Percentiles rank a stretch among this genome's conserved stretches.
These are phyloP conservation scores for Daboia siamensis DNA, from an alignment of 2,113 vertebrate genomes.

Conservation along the genomic window DNA sequence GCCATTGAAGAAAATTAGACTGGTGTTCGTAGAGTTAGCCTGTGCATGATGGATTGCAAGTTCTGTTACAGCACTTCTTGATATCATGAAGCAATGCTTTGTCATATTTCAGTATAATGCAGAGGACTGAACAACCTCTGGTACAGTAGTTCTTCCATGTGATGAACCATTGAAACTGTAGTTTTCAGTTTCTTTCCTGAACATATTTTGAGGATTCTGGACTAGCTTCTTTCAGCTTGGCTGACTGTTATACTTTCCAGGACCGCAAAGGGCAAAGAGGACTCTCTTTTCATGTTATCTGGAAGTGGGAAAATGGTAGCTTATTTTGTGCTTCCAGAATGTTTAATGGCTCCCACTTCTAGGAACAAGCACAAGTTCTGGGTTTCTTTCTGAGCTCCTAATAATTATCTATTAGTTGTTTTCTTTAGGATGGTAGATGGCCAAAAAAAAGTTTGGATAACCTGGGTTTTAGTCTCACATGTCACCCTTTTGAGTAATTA, in stretches of 20 bases:
- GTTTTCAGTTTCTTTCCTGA: neutral
- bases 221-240: neutral
- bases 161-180: neutral
- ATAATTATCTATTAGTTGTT: neutral
- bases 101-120: neutral
- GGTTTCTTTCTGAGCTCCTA: neutral
- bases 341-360: neutral
- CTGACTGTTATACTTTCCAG: neutral
- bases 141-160: neutral
- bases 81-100: neutral
- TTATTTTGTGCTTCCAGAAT: neutral
- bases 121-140: neutral
- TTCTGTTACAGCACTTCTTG: neutral
- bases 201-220: neutral
- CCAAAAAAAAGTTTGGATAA: neutral
- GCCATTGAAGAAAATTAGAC: neutral
- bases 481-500: neutral
- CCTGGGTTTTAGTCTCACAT: neutral
- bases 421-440: neutral
- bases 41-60: neutral
- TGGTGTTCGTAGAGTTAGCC: neutral
- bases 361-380: neutral
- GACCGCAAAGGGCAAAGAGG: neutral
- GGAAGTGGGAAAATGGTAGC: neutral
- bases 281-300: neutral